Evolutionary conservation across 2,113 vertebrate species (phyloP), one percentile per base, ranked within the genome.

Genomic region (Bombycilla garrulus): DNA sequence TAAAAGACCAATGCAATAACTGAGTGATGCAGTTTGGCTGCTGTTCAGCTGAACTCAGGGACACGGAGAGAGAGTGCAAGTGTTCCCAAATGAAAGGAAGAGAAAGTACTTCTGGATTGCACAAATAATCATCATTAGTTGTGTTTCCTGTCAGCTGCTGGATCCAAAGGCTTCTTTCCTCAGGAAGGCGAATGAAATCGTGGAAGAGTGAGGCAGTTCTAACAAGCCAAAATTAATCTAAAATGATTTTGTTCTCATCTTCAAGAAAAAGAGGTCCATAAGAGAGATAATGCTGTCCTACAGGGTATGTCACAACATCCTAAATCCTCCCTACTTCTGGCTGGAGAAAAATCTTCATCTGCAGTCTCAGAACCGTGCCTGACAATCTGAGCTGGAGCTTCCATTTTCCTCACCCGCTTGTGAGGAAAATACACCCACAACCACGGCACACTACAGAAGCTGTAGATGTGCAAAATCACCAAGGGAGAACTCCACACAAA

Each of bases 1-100:
- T 62, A 44, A 82, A 81, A 87, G 70, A 73, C 74, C 66, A 72
- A 82, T 80, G 73, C 93, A 80, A 85, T 76, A 91, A 92, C n/a
- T 82, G 66, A 87, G 71, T 90, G 79, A 93, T 91, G 85, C 16
- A 44, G 66, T 58, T 74, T 88, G 94, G 78, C 90, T 91, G 78
- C 74, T 77, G 12, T 67, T 66, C 93, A 91, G 81, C 38, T 90
- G 78, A 94, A 95, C 67, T 88, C 76, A 11, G 79, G 26, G 33
- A 74, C 56, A 57, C 5, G 25, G 33, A 56, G 7, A 74, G 29
- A 62, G 50, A 28, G 60, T 5, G 16, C 71, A 91, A 92, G 26
- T n/a, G 45, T 51, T 94, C 78, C 42, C 78, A 91, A 92, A 84
- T 54, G 45, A 93, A 92, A 94, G 47, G 58, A 89, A 57, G 33